phyloP scores from a whole-genome alignment of 2,113 vertebrate species.

The Hypocryptadius cinnamomeus region DNA sequence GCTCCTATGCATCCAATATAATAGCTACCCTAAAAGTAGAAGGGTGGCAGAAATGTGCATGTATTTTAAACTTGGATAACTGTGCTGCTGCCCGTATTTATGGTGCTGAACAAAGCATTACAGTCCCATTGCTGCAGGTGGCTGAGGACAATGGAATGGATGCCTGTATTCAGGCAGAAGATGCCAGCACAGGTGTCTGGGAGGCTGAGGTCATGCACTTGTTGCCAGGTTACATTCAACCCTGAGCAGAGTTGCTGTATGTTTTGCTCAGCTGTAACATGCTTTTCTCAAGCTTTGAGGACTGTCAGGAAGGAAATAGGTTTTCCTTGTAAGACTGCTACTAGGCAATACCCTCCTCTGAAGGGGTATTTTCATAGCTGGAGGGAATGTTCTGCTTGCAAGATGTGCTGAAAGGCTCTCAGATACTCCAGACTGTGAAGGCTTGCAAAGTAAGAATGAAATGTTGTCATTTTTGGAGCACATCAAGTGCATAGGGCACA shows the following conservation, averaged over 20 bases:
- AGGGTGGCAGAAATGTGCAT: not conserved
- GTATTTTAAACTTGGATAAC: not conserved
- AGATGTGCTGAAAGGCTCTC: not conserved
- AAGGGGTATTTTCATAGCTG: not conserved
- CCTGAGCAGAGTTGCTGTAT: not conserved
- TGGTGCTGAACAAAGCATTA: not conserved
- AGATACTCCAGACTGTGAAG: not conserved
- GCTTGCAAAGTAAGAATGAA: not conserved
- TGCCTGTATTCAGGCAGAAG: not conserved
- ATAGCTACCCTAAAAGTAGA: not conserved
- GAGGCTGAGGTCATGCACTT: not conserved
- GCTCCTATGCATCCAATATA: not conserved
- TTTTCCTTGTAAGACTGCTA: not conserved
- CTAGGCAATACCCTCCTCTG: not conserved
- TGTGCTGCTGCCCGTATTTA: not conserved
- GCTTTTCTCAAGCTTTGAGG: not conserved
- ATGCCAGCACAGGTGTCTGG: not conserved
- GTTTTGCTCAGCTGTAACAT: not conserved
- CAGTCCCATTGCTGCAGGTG: not conserved
- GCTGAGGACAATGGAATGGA: not conserved
- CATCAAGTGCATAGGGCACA: no score
- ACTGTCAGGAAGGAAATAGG: not conserved
- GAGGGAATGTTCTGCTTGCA: not conserved
- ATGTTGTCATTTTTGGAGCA: not conserved
- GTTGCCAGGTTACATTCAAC: not conserved